Base-by-base conservation (phyloP, 2,797 vertebrate species). In the Myotis planiceps region DNA sequence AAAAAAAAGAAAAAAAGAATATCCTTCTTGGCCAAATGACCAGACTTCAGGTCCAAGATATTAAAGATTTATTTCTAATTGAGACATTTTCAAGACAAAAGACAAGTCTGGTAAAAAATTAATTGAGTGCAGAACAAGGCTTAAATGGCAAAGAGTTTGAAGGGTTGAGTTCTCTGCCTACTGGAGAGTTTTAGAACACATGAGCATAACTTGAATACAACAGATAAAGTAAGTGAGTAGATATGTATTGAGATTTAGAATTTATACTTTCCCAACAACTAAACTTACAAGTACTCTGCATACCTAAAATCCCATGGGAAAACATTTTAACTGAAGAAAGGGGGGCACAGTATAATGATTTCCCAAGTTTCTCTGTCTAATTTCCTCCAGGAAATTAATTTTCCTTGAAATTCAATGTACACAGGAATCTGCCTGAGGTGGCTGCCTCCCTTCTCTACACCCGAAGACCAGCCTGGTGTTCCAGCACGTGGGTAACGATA, bases 61-160 rank as follows among this genome's bases (percentile, higher is more conserved):
- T 34, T 84, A 83, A 79, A 86, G 34, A 78, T 71, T 95, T 66
- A 68, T 88, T 96, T 96, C 29, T 76, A 93, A 88, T 10, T 49
- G 69, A 93, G 60, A 69, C 18, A 66, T 71, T 83, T 90, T 71
- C 21, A 85, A 42, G 39, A 88, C 29, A 69, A 76, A 86, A 72
- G 15, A 27, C 7, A 81, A 27, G 0, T 71, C 23, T 91, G 23
- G 34, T 53, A 55, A 75, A 68, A 90, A 90, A 82, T 81, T 76
- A 87, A 71, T 8, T 3, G 34, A 86, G 6, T 79, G 32, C 42
- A 39, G 68, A 71, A 23, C 12, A 92, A 85, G 18, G 6, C 32
- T 78, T 71, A 49, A 58, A 76, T 53, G 25, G 32, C 37, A 75
- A 88, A 81, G 49, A 51, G 45, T 80, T 92, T 42, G 32, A 78